A percentile compares a stretch with the other conserved stretches of the same genome.
Conservation (phyloP, 2,888 invertebrate species). For the Meteorus cinctellus region DNA sequence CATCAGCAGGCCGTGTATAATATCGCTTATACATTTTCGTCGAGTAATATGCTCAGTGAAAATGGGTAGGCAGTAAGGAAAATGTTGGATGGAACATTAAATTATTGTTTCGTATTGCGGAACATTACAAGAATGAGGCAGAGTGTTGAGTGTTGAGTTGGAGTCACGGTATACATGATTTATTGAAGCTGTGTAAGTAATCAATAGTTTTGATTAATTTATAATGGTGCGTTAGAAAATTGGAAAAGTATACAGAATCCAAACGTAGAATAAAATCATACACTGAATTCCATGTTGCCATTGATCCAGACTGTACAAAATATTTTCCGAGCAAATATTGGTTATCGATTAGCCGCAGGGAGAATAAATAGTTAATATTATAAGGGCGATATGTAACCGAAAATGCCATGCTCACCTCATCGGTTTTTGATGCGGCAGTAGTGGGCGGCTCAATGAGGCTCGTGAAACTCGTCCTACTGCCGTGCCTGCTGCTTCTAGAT, state of each 20-base stretch:
- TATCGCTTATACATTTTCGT: background rate
- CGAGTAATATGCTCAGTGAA: background rate
- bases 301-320: too few relatives aligned
- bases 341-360: background rate
- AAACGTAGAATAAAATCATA: too few relatives aligned
- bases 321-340: background rate
- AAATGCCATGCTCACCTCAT: constrained; percentile 75
- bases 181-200: too few relatives aligned
- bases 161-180: too few relatives aligned
- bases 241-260: too few relatives aligned
- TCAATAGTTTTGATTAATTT: too few relatives aligned
- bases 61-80: background rate
- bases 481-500: constrained; percentile 75
- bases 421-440: constrained; percentile 70
- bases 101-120: too few relatives aligned
- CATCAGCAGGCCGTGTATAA: background rate
- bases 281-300: too few relatives aligned
- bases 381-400: background rate
- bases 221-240: too few relatives aligned
- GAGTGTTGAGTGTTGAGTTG: too few relatives aligned
- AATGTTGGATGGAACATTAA: background rate
- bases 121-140: too few relatives aligned
- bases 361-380: background rate
- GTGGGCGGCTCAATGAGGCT: constrained; percentile 78
- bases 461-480: constrained; percentile 84